Evolutionary conservation across 2,113 vertebrate genomes (phyloP), one percentile per base, ranked within the genome.

Genomic region (Athene noctua): DNA sequence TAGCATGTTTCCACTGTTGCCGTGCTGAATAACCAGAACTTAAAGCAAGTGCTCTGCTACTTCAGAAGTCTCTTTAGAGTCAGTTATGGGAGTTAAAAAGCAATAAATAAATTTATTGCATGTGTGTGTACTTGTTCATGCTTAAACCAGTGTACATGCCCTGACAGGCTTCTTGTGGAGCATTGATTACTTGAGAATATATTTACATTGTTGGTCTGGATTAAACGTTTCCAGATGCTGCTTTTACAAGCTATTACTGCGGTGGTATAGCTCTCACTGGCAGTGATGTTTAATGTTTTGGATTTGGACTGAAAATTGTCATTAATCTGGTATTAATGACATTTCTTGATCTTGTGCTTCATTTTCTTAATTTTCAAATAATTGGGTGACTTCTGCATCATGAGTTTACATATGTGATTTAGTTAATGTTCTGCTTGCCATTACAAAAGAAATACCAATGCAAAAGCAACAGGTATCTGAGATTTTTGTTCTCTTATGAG

Each of bases 191-290:
- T 79, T 89, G 54, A 38, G 83, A 97, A 85, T 95, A 27, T 62
- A 44, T 91, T 92, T 81, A 44, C n/a, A 15, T 36, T 78, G 47
- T 78, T 89, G 73, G 25, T 81, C 65, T 59, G 54, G 36, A 44
- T 73, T 92, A 79, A 74, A 88, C 73, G 51, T 42, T 94, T 92
- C 68, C 92, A 92, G 83, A 75, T 96, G 88, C 68, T 92, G 20
- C 83, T 32, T 54, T 79, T 87, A n/a, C 40, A 65, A 75, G 17
- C 86, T 89, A 8, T 83, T 81, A 71, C 49, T 30, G 0, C 21
- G 72, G 75, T 47, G 54, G 44, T 57, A 34, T 44, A 62, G 38
- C 74, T 75, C 11, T 62, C 1, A 3, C 30, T 78, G 38, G n/a
- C 47, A 54, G 36, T 34, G 32, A 30, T 66, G 26, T 83, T 25